These are phyloP conservation scores for Venustaconcha ellipsiformis DNA, from an alignment of 1,140 invertebrate species.

Conservation along the genomic window DNA sequence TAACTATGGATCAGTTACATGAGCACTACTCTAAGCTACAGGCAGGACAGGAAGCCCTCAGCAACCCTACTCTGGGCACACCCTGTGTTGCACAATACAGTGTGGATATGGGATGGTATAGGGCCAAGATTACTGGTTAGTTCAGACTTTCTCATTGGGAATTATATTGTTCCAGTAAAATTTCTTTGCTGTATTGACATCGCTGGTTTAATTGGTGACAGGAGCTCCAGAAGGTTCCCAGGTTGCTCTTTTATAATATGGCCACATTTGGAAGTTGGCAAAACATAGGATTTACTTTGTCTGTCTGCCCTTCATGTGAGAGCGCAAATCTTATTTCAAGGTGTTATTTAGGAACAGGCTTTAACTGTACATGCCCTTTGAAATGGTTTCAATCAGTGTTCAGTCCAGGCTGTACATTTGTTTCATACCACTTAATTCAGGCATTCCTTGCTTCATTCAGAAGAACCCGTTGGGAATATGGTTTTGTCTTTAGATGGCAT, in stretches of 20 bases:
- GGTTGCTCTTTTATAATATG: background rate
- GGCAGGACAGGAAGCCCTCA: slow-evolving; percentile 33
- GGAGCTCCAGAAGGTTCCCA: background rate
- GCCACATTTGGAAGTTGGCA: background rate
- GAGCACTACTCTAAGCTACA: slow-evolving; percentile 36
- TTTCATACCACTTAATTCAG: too few species aligned
- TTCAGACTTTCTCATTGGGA: background rate
- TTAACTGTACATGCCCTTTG: too few species aligned
- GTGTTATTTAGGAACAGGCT: too few species aligned
- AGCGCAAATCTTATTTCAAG: too few species aligned
- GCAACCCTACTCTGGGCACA: slow-evolving; percentile 68
- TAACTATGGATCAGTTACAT: slow-evolving; percentile 68
- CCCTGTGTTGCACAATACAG: slow-evolving; percentile 81
- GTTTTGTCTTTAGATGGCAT: too few species aligned
- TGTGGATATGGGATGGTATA: slow-evolving; percentile 82
- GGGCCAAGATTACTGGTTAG: slow-evolving; percentile 81
- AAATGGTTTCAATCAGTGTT: too few species aligned
- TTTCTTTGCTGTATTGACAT: background rate
- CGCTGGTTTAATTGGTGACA: background rate
- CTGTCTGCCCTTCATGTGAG: too few species aligned
- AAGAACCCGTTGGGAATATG: too few species aligned
- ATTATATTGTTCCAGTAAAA: background rate
- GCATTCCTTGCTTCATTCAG: too few species aligned
- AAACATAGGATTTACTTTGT: background rate
- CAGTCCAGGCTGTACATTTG: too few species aligned